These are phyloP conservation scores for Akabosia matsudoensis DNA, from an alignment of 1,140 invertebrate species.

Conservation along the genomic window DNA sequence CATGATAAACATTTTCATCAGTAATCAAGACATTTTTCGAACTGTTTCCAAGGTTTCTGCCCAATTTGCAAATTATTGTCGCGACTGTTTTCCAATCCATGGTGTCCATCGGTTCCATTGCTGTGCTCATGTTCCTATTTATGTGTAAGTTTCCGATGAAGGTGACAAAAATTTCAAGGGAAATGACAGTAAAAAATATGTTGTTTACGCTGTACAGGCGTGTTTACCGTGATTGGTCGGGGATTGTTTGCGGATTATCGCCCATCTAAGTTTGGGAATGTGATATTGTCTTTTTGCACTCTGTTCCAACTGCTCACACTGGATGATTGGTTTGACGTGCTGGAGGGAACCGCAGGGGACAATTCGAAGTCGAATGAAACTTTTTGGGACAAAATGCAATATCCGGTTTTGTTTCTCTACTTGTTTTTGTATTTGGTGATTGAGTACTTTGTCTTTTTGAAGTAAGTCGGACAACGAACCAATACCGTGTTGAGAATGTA, in stretches of 20 bases:
- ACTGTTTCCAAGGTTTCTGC: conserved; percentile 48
- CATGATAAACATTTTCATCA: too few species aligned
- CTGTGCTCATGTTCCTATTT: conserved; percentile 48
- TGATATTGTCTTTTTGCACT: conserved; percentile 47
- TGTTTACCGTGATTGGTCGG: too few species aligned
- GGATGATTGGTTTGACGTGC: conserved; percentile 43
- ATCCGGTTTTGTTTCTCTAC: conserved; percentile 46
- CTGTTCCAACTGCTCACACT: conserved; percentile 48
- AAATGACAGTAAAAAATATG: too few species aligned
- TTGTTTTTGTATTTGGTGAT: conserved; percentile 48
- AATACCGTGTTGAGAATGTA: neutral
- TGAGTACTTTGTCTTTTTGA: conserved; percentile 50
- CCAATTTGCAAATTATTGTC: conserved; percentile 49
- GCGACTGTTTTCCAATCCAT: conserved; percentile 49
- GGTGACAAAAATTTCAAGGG: neutral
- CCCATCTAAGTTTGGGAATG: conserved; percentile 46
- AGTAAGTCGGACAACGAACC: conserved; percentile 34
- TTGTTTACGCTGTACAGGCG: conserved; percentile 50
- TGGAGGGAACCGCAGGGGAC: neutral
- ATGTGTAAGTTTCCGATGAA: conserved; percentile 45
- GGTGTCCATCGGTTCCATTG: conserved; percentile 48
- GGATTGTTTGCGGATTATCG: conserved; percentile 45
- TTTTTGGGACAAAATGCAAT: neutral
- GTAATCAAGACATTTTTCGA: too few species aligned
- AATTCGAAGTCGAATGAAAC: neutral